Conservation (phyloP, 2,888 invertebrate species). For the Aradus depressus region DNA sequence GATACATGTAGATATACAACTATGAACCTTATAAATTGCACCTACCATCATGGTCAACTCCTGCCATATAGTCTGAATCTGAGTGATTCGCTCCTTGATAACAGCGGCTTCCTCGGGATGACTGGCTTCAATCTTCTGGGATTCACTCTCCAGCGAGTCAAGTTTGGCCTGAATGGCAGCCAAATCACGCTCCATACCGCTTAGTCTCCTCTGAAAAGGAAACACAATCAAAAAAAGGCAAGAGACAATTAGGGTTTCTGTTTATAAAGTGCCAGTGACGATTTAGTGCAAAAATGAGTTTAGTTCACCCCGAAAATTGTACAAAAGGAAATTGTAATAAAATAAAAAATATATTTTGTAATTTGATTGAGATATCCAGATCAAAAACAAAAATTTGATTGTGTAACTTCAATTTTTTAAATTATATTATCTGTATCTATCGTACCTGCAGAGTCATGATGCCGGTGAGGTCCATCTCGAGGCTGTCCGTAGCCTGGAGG, state of each 20-base stretch:
- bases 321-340: too few relatives aligned
- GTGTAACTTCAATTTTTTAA: not conserved
- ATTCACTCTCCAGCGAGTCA: slow-evolving; percentile 86
- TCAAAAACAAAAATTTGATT: too few relatives aligned
- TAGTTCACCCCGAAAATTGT: too few relatives aligned
- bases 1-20: too few relatives aligned
- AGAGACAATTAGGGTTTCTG: too few relatives aligned
- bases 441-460: slow-evolving; percentile 78
- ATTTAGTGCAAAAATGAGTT: too few relatives aligned
- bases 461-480: slow-evolving; percentile 96
- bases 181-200: slow-evolving; percentile 97
- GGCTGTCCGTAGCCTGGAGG: slow-evolving; percentile 80
- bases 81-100: slow-evolving; percentile 78
- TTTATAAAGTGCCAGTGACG: too few relatives aligned
- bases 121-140: slow-evolving; percentile 78
- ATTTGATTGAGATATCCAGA: too few relatives aligned
- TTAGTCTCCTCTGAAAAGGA: slow-evolving; percentile 68
- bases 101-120: slow-evolving; percentile 90
- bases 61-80: slow-evolving; percentile 92
- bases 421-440: not conserved
- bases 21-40: too few relatives aligned
- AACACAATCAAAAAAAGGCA: slow-evolving; percentile 6
- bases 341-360: too few relatives aligned
- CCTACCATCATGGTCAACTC: slow-evolving; percentile 84
- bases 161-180: slow-evolving; percentile 98